These are phyloP conservation scores for Antrozous pallidus DNA, from an alignment of 2,797 vertebrate species.

Conservation along the genomic window DNA sequence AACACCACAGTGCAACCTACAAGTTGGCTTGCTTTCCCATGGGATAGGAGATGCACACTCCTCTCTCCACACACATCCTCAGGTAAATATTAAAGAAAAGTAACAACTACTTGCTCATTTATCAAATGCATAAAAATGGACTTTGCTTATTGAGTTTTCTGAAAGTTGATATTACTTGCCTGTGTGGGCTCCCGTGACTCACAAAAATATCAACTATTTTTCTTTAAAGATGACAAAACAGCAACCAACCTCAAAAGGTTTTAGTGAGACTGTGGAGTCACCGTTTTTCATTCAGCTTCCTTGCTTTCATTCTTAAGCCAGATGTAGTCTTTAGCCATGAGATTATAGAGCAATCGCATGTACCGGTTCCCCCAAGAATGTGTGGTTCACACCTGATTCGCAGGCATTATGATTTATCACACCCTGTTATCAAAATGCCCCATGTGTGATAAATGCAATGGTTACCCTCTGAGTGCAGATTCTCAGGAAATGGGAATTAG, in stretches of 20 bases:
- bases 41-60: too few relatives aligned
- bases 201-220: background rate
- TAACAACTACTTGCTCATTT: background rate
- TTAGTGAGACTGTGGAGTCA: background rate
- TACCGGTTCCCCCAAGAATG: background rate
- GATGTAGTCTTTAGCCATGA: background rate
- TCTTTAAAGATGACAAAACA: conserved; percentile 18
- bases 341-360: background rate
- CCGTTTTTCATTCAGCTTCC: background rate
- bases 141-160: background rate
- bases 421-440: background rate
- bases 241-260: background rate
- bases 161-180: background rate
- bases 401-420: background rate
- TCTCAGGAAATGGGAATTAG: background rate
- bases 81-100: background rate
- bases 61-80: too few relatives aligned
- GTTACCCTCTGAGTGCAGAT: background rate
- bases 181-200: background rate
- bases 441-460: background rate
- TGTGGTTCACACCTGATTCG: background rate
- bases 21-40: background rate
- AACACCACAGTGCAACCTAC: background rate
- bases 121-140: background rate
- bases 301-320: background rate